Evolutionary conservation across 2,797 vertebrate species (phyloP), one percentile per base, ranked within the genome.

Genomic region (Pitangus sulphuratus): DNA sequence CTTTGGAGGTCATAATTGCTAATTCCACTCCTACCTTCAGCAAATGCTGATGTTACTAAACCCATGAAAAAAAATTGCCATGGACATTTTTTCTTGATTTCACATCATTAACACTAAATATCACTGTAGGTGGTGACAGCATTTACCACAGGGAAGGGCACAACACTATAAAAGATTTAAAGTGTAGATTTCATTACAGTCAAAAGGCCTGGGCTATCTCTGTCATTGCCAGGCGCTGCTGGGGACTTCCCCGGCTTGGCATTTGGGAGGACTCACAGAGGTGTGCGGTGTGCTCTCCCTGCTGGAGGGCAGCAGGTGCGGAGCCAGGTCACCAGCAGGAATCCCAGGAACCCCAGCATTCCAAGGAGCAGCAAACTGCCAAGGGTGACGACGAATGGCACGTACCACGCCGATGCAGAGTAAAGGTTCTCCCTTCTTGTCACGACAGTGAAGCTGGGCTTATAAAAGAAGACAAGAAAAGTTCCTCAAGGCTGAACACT

Each of bases 351-450:
- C 4, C 92, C 97, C 87, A 98, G 97, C 69, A 98, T 72, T n/a
- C 97, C 97, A 1, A 99, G 97, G 30, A 98, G 97, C 61, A 98
- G 80, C 54, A 97, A 21, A n/a, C 89, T 26, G 26, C 98, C 94
- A 4, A 98, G 24, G 20, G 97, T 96, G 89, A 97, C 11, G 62
- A 96, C 8, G 2, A 98, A 98, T 0, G 98, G 98, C 95, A 98
- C 97, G 3, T 98, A 98, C 98, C 98, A 98, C 1, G 97, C 98
- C 0, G 96, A 95, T 3, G 89, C 37, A 12, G 97, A 97, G 90
- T 98, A 98, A 1, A 87, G 8, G 16, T 98, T 98, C 79, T 97
- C 86, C 87, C 56, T 97, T 58, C 48, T 87, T 3, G 84, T 95
- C 95, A 97, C 93, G 30, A 98, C 70, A 7, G 97, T 98, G 94